Evolutionary conservation across 2,888 invertebrate species (phyloP).

Genomic region (Epinotia ramella): DNA sequence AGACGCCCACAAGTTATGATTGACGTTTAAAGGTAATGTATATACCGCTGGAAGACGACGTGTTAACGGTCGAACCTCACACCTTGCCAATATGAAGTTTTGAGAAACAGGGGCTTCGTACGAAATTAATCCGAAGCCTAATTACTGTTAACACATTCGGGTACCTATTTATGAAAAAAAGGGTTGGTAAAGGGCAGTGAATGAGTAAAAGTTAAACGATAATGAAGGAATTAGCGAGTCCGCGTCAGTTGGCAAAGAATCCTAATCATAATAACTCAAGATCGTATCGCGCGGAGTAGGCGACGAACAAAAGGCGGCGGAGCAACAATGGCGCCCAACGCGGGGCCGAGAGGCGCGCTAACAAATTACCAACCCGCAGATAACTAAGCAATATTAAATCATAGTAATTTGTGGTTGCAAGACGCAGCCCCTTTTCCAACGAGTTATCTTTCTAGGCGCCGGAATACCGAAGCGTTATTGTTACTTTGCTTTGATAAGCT

Average conservation of each 20-base stretch:
- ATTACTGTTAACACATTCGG: slow-evolving; percentile 16
- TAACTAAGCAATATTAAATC: slow-evolving; percentile 86
- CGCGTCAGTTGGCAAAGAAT: slow-evolving; percentile 83
- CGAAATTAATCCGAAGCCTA: not conserved
- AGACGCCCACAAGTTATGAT: slow-evolving; percentile 42
- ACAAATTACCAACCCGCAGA: slow-evolving; percentile 83
- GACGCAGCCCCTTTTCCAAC: slow-evolving; percentile 72
- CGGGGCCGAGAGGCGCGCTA: slow-evolving; percentile 75
- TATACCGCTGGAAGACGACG: slow-evolving; percentile 26
- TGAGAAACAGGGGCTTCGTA: not conserved
- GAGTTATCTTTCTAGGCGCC: slow-evolving; percentile 68
- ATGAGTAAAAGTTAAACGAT: slow-evolving; percentile 61
- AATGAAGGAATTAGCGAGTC: slow-evolving; percentile 80
- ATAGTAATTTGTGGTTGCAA: slow-evolving; percentile 83
- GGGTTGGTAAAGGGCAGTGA: slow-evolving; percentile 31
- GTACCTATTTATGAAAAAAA: slow-evolving; percentile 5
- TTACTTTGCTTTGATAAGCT: slow-evolving; percentile 60
- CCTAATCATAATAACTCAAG: slow-evolving; percentile 85
- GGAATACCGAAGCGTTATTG: slow-evolving; percentile 60
- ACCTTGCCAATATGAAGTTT: slow-evolving; percentile 31
- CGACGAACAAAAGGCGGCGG: slow-evolving; percentile 82
- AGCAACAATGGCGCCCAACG: slow-evolving; percentile 81
- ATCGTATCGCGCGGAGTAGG: slow-evolving; percentile 79
- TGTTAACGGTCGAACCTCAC: slow-evolving; percentile 27
- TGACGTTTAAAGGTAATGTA: slow-evolving; percentile 42